Conservation (phyloP, 2,888 invertebrate genomes). For the Eupithecia subumbrata region DNA sequence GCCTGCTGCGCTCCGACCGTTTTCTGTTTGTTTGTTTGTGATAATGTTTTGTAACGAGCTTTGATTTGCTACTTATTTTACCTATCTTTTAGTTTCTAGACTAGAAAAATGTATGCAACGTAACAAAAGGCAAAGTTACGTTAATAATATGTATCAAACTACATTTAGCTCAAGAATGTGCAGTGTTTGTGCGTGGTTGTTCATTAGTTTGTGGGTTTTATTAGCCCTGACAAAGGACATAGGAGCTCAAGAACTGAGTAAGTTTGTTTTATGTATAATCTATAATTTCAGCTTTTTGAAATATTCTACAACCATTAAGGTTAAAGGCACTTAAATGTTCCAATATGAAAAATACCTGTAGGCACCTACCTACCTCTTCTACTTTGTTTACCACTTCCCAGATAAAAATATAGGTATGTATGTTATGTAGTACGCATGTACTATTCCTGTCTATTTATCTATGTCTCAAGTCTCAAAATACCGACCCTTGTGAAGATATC, state of each 20-base stretch:
- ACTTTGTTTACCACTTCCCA: background rate
- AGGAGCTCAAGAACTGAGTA: constrained; percentile 69
- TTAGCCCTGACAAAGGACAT: constrained; percentile 73
- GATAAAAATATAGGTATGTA: too few species aligned
- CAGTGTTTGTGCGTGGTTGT: constrained; percentile 65
- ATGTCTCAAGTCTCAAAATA: background rate
- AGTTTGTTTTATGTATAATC: constrained; percentile 48
- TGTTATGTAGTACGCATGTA: too few species aligned
- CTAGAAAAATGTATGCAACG: constrained; percentile 37
- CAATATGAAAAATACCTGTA: background rate
- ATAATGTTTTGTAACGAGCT: constrained; percentile 31
- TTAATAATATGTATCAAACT: constrained; percentile 53
- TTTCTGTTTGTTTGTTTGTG: constrained; percentile 29
- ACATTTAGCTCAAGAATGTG: constrained; percentile 69
- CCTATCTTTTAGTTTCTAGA: constrained; percentile 31
- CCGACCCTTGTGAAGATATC: too few species aligned
- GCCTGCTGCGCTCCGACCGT: constrained; percentile 30
- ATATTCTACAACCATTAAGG: background rate
- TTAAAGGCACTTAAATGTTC: background rate
- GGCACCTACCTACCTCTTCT: background rate
- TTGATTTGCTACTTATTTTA: constrained; percentile 21
- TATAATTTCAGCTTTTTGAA: background rate
- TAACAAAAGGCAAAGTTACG: constrained; percentile 34
- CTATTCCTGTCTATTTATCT: background rate
- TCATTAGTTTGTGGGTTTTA: constrained; percentile 71